Percentiles rank a stretch among this genome's conserved stretches.
Evolutionary conservation across 2,113 vertebrate species (phyloP).

Genomic region (Embiotoca jacksoni): DNA sequence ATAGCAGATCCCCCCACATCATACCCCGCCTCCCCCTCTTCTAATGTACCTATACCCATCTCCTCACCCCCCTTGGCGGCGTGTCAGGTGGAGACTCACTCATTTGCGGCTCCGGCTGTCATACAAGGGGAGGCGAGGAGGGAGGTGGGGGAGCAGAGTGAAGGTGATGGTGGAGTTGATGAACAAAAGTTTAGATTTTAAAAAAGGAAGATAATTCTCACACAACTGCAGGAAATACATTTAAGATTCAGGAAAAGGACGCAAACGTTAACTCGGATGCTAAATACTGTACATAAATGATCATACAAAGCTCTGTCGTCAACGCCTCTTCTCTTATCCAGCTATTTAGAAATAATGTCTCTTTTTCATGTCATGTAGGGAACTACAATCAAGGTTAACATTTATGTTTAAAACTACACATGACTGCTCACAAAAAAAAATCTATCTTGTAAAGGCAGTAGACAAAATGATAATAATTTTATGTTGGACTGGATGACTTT

Average conservation of each 20-base stretch:
- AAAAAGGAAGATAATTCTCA: not conserved
- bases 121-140: slow-evolving; percentile 12
- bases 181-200: slow-evolving; percentile 26
- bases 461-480: too few species aligned
- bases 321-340: too few species aligned
- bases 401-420: too few species aligned
- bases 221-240: not conserved
- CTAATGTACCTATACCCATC: slow-evolving; percentile 39
- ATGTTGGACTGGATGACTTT: too few species aligned
- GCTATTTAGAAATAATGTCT: too few species aligned
- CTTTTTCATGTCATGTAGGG: too few species aligned
- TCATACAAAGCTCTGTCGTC: too few species aligned
- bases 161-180: slow-evolving; percentile 18
- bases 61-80: slow-evolving; percentile 60
- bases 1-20: slow-evolving; percentile 74
- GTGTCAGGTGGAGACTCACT: slow-evolving; percentile 87
- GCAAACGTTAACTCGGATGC: too few species aligned
- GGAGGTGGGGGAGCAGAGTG: slow-evolving; percentile 62
- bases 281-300: too few species aligned
- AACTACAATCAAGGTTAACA: too few species aligned
- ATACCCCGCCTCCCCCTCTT: slow-evolving; percentile 56
- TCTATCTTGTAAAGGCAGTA: too few species aligned
- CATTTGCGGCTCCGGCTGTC: slow-evolving; percentile 81
- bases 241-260: not conserved
- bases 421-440: too few species aligned